Percentiles rank a stretch among this genome's conserved stretches.
Evolutionary conservation across 2,797 vertebrate species (phyloP).

Genomic region (Forpus xanthops): DNA sequence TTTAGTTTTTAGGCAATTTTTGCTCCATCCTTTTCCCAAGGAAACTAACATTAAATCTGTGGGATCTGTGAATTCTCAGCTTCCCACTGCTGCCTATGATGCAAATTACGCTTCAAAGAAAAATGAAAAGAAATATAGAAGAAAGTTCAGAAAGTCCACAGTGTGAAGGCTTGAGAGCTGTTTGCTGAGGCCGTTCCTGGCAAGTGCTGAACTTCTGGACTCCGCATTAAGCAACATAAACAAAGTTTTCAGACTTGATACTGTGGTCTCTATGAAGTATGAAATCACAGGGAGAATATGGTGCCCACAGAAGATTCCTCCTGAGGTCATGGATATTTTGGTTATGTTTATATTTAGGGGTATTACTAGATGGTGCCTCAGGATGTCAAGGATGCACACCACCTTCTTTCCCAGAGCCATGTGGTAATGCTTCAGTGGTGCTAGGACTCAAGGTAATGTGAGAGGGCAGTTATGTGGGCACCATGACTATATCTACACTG

Average conservation of each 20-base stretch:
- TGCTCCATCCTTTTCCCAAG: neutral
- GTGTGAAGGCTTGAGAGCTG: neutral
- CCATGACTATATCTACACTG: neutral
- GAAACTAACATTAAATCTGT: neutral
- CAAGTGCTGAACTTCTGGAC: neutral
- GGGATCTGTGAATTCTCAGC: neutral
- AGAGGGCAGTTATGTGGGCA: neutral
- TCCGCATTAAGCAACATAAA: neutral
- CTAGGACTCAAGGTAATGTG: neutral
- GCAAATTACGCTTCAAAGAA: neutral
- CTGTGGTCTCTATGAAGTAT: neutral
- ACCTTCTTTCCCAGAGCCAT: neutral
- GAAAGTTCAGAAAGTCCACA: neutral
- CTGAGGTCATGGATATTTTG: neutral
- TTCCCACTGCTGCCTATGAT: conserved; percentile 3
- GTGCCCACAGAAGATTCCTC: neutral
- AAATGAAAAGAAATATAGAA: neutral
- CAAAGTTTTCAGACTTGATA: neutral
- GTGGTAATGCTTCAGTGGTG: neutral
- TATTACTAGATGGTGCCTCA: neutral
- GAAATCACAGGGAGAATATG: neutral
- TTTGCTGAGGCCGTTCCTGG: neutral
- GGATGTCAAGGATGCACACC: neutral
- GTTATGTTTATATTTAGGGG: neutral
- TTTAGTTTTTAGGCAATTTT: conserved; percentile 32